Conservation (phyloP, 1,140 invertebrate species). For the Daktulosphaira vitifoliae region DNA sequence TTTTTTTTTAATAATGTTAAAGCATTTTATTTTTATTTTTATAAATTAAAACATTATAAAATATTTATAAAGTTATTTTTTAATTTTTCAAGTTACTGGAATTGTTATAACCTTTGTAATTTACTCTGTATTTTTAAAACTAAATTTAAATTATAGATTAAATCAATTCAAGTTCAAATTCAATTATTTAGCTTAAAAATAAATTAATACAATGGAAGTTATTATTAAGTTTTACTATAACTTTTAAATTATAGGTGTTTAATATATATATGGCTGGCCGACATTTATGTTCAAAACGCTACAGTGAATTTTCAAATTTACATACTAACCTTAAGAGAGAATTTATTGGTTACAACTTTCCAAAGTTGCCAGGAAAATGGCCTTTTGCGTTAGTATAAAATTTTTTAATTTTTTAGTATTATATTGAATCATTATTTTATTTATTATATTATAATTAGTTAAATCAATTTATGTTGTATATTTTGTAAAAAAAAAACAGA, state of each 20-base stretch:
- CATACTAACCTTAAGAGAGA: constrained; percentile 88
- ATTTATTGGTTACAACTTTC: constrained; percentile 95
- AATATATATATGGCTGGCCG: constrained; percentile 99
- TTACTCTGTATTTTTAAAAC: no score
- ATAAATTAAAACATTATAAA: no score
- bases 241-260: constrained; percentile 57
- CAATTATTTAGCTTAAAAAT: no score
- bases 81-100: no score
- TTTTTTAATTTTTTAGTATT: not conserved
- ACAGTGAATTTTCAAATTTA: constrained; percentile 87
- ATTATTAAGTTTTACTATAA: not conserved
- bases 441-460: not conserved
- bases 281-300: constrained; percentile 90
- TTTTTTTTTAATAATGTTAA: no score
- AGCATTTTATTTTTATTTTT: no score
- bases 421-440: not conserved
- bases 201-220: no score
- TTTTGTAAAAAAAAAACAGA: constrained; percentile 42
- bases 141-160: no score
- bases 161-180: no score
- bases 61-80: no score
- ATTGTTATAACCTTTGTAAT: no score
- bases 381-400: constrained; percentile 68
- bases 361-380: constrained; percentile 97
- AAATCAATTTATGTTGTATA: no score